Conservation (phyloP, 2,888 invertebrate genomes). For the Pardosa pseudoannulata region DNA sequence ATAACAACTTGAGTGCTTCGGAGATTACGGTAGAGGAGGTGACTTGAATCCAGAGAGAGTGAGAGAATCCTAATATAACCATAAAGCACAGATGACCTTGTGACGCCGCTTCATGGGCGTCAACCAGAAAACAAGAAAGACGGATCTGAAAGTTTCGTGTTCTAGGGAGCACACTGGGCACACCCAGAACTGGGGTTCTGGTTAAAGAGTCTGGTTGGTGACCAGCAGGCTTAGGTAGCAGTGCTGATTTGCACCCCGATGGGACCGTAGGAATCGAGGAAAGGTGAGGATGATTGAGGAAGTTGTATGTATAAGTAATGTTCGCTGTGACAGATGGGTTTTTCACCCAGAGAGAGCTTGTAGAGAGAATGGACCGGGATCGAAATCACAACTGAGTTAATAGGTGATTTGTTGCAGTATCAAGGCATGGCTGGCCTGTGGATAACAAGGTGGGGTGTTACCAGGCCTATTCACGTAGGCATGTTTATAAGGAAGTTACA, state of each 20-base stretch:
- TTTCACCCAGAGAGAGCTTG: neutral
- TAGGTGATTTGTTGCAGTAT: no score
- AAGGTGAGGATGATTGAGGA: conserved; percentile 23
- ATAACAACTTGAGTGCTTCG: neutral
- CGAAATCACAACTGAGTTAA: no score
- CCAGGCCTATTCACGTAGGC: no score
- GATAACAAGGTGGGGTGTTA: no score
- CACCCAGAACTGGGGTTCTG: conserved; percentile 25
- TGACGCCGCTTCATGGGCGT: conserved; percentile 35
- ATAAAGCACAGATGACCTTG: conserved; percentile 53
- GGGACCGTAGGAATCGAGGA: conserved; percentile 3
- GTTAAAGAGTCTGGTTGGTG: neutral
- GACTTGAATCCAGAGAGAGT: neutral
- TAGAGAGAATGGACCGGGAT: no score
- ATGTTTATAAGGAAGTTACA: no score
- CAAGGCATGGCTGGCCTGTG: no score
- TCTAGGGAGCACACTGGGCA: neutral
- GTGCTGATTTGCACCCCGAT: conserved; percentile 8
- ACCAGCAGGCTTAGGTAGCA: conserved; percentile 16
- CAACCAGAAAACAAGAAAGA: conserved; percentile 43
- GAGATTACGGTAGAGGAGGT: neutral
- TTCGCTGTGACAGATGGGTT: conserved; percentile 4
- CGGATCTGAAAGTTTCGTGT: conserved; percentile 56
- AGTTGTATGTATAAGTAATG: conserved; percentile 13
- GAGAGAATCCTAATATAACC: conserved; percentile 19